These are phyloP conservation scores for Xiphophorus hellerii DNA, from an alignment of 2,113 vertebrate genomes.

Conservation along the genomic window DNA sequence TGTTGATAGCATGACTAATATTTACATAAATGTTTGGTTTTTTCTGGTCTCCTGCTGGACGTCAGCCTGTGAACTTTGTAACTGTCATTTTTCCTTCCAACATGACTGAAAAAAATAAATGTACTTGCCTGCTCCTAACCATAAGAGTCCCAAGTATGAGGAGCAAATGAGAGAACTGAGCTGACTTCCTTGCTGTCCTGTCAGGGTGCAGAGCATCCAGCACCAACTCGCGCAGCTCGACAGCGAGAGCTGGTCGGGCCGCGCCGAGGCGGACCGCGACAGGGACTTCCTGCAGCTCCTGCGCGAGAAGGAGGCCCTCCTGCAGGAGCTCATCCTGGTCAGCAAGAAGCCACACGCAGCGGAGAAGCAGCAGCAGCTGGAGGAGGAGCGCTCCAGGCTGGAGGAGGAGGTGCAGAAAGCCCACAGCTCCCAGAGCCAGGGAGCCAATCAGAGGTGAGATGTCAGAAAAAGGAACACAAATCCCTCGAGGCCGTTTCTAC, in stretches of 20 bases:
- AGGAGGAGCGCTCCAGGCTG: slow-evolving; percentile 87
- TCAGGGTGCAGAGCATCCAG: slow-evolving; percentile 91
- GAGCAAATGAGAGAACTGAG: neutral
- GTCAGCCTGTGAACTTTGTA: neutral
- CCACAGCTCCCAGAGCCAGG: slow-evolving; percentile 86
- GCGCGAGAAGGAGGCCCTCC: slow-evolving; percentile 94
- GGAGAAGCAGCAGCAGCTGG: slow-evolving; percentile 86
- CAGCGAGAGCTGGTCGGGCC: slow-evolving; percentile 92
- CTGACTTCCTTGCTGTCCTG: neutral
- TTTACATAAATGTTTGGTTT: too few relatives aligned
- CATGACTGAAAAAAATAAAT: too few relatives aligned
- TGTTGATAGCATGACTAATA: too few relatives aligned
- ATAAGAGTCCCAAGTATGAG: neutral
- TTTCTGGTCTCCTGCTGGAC: neutral
- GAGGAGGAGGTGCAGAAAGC: slow-evolving; percentile 93
- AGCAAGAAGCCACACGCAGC: slow-evolving; percentile 86
- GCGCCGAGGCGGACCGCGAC: slow-evolving; percentile 90
- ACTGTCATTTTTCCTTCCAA: neutral
- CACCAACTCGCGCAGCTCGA: slow-evolving; percentile 95
- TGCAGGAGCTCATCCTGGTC: slow-evolving; percentile 92
- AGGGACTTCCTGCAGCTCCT: slow-evolving; percentile 94
- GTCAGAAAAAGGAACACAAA: neutral
- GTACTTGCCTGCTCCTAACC: too few relatives aligned
- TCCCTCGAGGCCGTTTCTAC: too few relatives aligned
- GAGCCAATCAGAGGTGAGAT: slow-evolving; percentile 91